Conservation (phyloP, 2,888 invertebrate species). For the Ormyrus nitidulus region DNA sequence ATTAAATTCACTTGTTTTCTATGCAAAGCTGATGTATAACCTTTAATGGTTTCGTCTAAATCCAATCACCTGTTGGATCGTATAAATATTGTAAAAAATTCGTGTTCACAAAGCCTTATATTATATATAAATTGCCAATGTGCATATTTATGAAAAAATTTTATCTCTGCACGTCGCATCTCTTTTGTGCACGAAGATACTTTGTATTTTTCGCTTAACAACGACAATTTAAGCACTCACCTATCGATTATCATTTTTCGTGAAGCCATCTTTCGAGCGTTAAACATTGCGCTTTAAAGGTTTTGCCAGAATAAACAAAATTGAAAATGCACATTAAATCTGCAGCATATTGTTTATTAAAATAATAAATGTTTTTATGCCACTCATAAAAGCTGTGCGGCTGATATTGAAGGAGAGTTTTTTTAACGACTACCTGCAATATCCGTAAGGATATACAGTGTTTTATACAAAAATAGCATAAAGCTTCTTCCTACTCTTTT, state of each 20-base stretch:
- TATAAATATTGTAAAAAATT: background rate
- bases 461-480: conserved; percentile 39
- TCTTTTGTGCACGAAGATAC: background rate
- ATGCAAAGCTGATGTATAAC: too few relatives aligned
- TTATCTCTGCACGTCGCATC: background rate
- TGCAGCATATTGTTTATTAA: background rate
- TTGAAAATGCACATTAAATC: background rate
- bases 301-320: background rate
- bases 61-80: conserved; percentile 39
- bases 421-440: conserved; percentile 20
- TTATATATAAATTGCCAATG: background rate
- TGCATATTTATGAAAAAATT: conserved; percentile 45
- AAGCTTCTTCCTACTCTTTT: conserved; percentile 32
- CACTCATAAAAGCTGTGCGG: background rate
- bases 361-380: background rate
- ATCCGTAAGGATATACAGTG: conserved; percentile 24
- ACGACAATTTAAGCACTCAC: conserved; percentile 28
- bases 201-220: background rate
- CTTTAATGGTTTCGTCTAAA: conserved; percentile 16
- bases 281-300: background rate
- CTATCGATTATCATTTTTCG: conserved; percentile 11
- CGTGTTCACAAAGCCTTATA: too few relatives aligned
- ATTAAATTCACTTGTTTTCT: conserved; percentile 58
- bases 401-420: background rate
- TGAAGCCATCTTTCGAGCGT: background rate